These are phyloP conservation scores for Nanorana parkeri DNA, from an alignment of 2,113 vertebrate species.

Conservation along the genomic window DNA sequence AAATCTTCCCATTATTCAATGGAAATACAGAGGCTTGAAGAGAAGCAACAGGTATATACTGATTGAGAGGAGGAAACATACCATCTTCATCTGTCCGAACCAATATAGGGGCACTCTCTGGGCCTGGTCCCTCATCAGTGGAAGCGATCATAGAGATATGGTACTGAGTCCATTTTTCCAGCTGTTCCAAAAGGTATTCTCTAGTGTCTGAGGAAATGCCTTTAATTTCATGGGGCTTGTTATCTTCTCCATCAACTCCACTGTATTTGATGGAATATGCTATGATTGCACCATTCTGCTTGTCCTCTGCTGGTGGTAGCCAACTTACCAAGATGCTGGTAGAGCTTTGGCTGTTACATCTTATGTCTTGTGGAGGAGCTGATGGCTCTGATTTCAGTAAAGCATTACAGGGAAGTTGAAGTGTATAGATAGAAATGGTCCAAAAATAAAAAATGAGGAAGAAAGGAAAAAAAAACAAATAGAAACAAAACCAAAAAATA, in stretches of 20 bases:
- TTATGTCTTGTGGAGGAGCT: constrained; percentile 94
- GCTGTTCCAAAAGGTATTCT: constrained; percentile 94
- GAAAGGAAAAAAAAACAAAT: constrained; percentile 78
- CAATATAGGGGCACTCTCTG: constrained; percentile 90
- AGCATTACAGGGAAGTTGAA: constrained; percentile 80
- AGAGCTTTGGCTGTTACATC: constrained; percentile 94
- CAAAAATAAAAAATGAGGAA: constrained; percentile 66
- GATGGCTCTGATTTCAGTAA: constrained; percentile 93
- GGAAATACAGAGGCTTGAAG: constrained; percentile 71
- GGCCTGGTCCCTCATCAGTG: constrained; percentile 94
- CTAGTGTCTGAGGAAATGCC: constrained; percentile 87
- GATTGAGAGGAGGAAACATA: constrained; percentile 88
- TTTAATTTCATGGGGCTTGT: constrained; percentile 78
- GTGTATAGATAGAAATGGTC: constrained; percentile 80
- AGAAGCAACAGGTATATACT: constrained; percentile 73
- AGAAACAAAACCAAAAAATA: constrained; percentile 81
- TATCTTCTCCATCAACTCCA: constrained; percentile 87
- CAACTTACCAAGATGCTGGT: constrained; percentile 99
- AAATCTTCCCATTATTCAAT: constrained; percentile 65
- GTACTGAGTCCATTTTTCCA: constrained; percentile 99
- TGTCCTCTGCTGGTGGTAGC: constrained; percentile 89
- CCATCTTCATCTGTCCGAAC: constrained; percentile 99
- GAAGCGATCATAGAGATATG: constrained; percentile 91
- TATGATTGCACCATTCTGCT: constrained; percentile 95
- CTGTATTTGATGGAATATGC: constrained; percentile 90